Evolutionary conservation across 37 sponge, comb jelly and placozoan genomes (phyloP), one percentile per base, ranked within the genome.

Genomic region (Geodia barretti): DNA sequence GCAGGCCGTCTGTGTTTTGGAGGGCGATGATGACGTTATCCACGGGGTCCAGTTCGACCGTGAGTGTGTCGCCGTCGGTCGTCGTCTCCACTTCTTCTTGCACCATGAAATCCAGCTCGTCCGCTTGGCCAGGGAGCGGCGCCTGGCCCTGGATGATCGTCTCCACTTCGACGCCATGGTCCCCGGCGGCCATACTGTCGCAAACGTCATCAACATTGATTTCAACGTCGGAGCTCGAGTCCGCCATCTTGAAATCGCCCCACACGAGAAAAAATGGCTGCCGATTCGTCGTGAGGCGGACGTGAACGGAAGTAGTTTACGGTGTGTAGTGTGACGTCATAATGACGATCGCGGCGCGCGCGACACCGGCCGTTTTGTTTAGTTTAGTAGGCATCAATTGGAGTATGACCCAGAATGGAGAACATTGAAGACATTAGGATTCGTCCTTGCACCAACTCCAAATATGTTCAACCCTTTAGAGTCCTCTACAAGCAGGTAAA

Each of bases 11-110:
- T 30, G 78, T 80, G 35, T 92, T 79, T 39, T 92, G 93, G 60
- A 92, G 72, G 23, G 93, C 87, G 9, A 92, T 83, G 72, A 92
- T 87, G 29, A 92, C 93, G 39, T 92, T 85, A 41, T 92, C 89
- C 60, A 92, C 93, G 7, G 93, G 93, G 63, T 92, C 93, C 17
- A 88, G 75, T 59, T 88, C 93, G 4, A 67, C 85, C 3, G 82
- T 69, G 21, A 85, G 66, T 36, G 80, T 72, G 43, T 78, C 89
- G 19, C 86, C 89, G 5, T 92, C 93, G 72, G 89, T 92, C 21
- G 93, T 92, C 25, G 93, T 92, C 58, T 92, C 93, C 47, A 92
- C 93, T 71, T 92, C 93, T 82, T 92, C 89, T 54, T 92, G 93
- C 36, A 92, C 93, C 74, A 92, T 92, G 60, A 85, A 92, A 39